Conservation (phyloP, 2,113 vertebrate genomes). For the Vimba vimba region DNA sequence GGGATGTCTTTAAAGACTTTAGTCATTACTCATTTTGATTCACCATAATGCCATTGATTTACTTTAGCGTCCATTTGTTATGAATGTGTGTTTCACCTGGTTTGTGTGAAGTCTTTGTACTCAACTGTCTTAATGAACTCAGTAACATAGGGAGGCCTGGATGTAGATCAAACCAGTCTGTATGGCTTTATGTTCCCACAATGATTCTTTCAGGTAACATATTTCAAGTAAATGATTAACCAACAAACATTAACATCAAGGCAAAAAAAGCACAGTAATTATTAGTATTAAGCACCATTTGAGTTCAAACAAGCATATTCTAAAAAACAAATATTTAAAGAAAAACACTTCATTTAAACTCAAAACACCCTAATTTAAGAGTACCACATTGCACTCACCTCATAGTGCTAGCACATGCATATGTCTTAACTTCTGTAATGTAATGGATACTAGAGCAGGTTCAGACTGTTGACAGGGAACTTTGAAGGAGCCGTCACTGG, state of each 20-base stretch:
- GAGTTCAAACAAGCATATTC: not conserved
- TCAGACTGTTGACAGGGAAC: constrained; percentile 27
- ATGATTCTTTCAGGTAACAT: constrained; percentile 66
- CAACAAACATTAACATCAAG: not conserved
- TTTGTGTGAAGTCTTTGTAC: constrained; percentile 37
- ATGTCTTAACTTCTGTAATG: not conserved
- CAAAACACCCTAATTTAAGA: not conserved
- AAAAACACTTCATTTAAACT: not conserved
- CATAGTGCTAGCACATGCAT: not conserved
- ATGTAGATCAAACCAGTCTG: constrained; percentile 54
- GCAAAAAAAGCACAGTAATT: constrained; percentile 6
- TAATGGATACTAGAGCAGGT: constrained; percentile 27
- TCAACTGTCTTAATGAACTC: not conserved
- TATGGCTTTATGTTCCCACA: constrained; percentile 53
- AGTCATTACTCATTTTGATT: not conserved
- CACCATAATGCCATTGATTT: not conserved
- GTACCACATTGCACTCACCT: not conserved
- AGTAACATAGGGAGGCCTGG: constrained; percentile 42
- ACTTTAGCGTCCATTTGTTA: not conserved
- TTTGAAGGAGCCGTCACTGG: constrained; percentile 30
- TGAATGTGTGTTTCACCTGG: constrained; percentile 31
- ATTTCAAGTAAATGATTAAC: constrained; percentile 30
- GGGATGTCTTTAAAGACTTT: not conserved
- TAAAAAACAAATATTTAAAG: too few species aligned
- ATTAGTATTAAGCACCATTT: not conserved